These are phyloP conservation scores for Drosophila incognita DNA, from an alignment of 2,888 invertebrate genomes.

Conservation along the genomic window DNA sequence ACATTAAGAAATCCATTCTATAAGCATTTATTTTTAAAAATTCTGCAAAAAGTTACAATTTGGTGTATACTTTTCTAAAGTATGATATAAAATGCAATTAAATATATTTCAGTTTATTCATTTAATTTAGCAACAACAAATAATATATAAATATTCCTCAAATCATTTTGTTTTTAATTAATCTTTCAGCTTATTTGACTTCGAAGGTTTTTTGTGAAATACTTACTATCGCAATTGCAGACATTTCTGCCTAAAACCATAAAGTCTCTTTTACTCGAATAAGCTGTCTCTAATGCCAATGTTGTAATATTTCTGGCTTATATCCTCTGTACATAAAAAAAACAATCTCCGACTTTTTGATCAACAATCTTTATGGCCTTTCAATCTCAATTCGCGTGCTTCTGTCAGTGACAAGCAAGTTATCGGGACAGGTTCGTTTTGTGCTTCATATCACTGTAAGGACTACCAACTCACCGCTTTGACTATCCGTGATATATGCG, in stretches of 20 bases:
- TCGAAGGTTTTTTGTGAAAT: neutral
- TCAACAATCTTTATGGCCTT: constrained; percentile 7
- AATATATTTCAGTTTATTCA: neutral
- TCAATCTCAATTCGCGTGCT: constrained; percentile 42
- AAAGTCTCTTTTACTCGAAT: neutral
- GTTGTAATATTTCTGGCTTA: neutral
- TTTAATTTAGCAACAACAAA: neutral
- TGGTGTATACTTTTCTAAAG: neutral
- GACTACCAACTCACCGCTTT: constrained; percentile 32
- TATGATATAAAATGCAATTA: neutral
- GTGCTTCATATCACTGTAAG: constrained; percentile 38
- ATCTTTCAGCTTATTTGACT: neutral
- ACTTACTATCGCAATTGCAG: neutral
- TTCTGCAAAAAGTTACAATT: neutral
- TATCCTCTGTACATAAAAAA: no score
- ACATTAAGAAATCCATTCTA: neutral
- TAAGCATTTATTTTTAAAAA: neutral
- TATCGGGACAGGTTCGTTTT: constrained; percentile 43
- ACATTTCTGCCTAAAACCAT: neutral
- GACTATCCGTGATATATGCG: constrained; percentile 47
- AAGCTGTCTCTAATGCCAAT: neutral
- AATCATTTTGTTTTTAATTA: neutral
- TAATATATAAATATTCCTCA: neutral
- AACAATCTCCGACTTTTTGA: neutral
- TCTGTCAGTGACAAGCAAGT: constrained; percentile 36